phyloP scores from a whole-genome alignment of 2,797 vertebrate genomes.

The Adelosebastes latens region DNA sequence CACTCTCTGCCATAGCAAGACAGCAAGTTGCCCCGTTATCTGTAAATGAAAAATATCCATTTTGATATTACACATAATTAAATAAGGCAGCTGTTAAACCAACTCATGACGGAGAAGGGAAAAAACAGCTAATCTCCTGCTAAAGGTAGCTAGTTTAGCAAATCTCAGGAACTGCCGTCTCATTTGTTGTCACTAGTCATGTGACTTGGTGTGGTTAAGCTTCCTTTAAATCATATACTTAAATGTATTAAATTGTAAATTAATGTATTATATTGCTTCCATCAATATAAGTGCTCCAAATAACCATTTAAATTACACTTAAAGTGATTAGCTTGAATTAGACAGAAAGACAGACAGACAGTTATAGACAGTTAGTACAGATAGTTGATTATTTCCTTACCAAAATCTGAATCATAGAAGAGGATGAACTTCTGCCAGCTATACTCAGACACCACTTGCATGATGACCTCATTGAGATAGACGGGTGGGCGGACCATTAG shows the following conservation, averaged over 20 bases:
- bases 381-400: conserved; percentile 79
- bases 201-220: neutral
- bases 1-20: neutral
- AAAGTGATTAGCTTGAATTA: neutral
- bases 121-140: neutral
- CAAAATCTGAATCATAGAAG: conserved; percentile 96
- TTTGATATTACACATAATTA: neutral
- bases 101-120: neutral
- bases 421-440: conserved; percentile 99
- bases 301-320: neutral
- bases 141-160: neutral
- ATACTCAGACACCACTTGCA: conserved; percentile 95
- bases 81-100: neutral
- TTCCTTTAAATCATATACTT: neutral
- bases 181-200: neutral
- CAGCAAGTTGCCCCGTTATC: neutral
- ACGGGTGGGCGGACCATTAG: conserved; percentile 95
- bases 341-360: neutral
- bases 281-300: neutral
- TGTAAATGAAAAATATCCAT: neutral
- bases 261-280: neutral
- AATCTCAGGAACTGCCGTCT: neutral
- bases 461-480: conserved; percentile 96
- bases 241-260: neutral
- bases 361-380: neutral